Base-by-base conservation (phyloP, 2,888 invertebrate genomes). In the Thereva unica region DNA sequence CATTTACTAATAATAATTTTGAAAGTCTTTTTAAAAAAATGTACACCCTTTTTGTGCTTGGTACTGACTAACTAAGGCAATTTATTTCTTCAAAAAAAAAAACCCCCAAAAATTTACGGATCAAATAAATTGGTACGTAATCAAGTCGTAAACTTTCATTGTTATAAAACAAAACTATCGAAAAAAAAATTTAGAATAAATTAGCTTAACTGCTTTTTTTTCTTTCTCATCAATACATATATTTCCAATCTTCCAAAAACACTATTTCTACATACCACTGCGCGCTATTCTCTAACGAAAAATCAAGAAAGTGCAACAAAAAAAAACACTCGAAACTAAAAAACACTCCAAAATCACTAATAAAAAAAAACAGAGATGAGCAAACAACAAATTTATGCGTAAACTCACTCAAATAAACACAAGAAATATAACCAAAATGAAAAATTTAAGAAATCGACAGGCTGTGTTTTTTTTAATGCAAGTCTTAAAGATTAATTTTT, bases 171-270 rank as follows among this genome's bases (percentile, higher is more conserved):
- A 37, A 50, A 50, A 38, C 50, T 61, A 61, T 49, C 49, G 50
- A 23, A 23, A 23, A 23, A 23, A 38, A 61, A 50, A 50, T 61
- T 50, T 61, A 61, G 61, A 61, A 61, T 61, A 61, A 61, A 61
- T 61, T 61, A 61, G 41, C n/a, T 35, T 61, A 47, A 40, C 40
- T 37, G 34, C 35, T 50, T 23, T 53, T 9, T 53, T 38, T 38
- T 53, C 38, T 12, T 38, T 53, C n/a, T 10, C 40, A 23, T 23
- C 23, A 23, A 23, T 23, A 23, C 23, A 23, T 23, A 23, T 23
- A 40, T 38, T 56, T 55, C 10, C 41, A 41, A 54, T 38, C 38
- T 4, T 9, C 47, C n/a, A 40, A 49, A 56, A 53, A 45, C 12
- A 40, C 9, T 8, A 40, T 57, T 50, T 57, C 42, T 35, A 9